Evolutionary conservation across 2,113 vertebrate species (phyloP), one percentile per base, ranked within the genome.

Genomic region (Cebidichthys violaceus): DNA sequence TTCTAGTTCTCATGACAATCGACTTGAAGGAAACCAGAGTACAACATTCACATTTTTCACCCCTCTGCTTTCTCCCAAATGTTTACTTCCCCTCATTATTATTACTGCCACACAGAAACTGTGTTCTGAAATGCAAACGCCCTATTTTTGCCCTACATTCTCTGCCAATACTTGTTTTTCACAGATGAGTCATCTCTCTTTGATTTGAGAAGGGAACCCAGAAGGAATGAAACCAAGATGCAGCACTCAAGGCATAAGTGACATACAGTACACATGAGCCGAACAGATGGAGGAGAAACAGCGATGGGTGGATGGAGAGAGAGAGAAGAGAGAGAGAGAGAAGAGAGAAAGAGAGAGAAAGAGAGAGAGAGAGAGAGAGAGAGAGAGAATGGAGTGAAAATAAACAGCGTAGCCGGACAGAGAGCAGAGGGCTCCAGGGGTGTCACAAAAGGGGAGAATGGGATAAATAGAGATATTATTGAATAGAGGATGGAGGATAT

Each of bases 181-280:
- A 76, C 52, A 79, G 77, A 86, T 83, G 90, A 91, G 89, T 91
- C 86, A 87, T 84, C 70, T 0, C 50, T 68, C 71, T 90, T 86
- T 81, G 73, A 86, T 79, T 88, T 86, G 33, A 88, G 41, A 50
- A 37, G 33, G n/a, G 37, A 83, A 78, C 67, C 75, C 70, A 52
- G 41, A 60, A 86, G 87, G 60, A 88, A 52, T 55, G 15, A 81
- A 73, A 86, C 85, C 52, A 79, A 84, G 54, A 90, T 55, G 35
- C 41, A 67, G 37, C 45, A 47, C 61, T 81, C 47, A 67, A 68
- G 67, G 41, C 45, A 60, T 14, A 72, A 57, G 45, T 9, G 69
- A 82, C 65, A 45, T 43, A 35, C 55, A 27, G 55, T 29, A 59
- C 37, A 74, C 73, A 72, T 8, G 29, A 69, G 64, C 66, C 39